These are phyloP conservation scores for Spilogale gracilis DNA, from an alignment of 2,113 vertebrate species.

Conservation along the genomic window DNA sequence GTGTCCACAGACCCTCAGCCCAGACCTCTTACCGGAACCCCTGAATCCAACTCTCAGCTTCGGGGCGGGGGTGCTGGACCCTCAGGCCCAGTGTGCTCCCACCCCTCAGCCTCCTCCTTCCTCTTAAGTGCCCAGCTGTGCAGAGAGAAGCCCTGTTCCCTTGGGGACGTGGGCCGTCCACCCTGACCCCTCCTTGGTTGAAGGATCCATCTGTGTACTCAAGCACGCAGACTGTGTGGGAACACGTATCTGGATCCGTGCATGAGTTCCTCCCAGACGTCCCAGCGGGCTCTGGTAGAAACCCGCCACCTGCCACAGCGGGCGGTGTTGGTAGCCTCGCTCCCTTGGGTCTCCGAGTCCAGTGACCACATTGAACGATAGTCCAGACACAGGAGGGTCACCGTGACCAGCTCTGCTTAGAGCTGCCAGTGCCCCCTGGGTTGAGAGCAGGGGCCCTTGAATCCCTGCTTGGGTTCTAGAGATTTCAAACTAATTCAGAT, in stretches of 20 bases:
- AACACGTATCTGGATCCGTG: accelerated
- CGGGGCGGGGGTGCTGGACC: accelerated
- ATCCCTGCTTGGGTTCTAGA: not conserved
- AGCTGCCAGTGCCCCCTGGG: not conserved
- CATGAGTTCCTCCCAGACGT: accelerated
- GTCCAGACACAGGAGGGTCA: not conserved
- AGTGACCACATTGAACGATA: accelerated
- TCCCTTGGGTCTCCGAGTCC: not conserved
- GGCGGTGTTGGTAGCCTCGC: not conserved
- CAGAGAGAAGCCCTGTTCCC: too few relatives aligned
- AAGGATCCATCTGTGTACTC: not conserved
- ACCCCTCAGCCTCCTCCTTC: too few relatives aligned
- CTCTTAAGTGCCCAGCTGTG: not conserved
- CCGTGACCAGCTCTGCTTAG: not conserved
- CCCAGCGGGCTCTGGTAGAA: too few relatives aligned
- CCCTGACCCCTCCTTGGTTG: not conserved
- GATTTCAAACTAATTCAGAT: not conserved
- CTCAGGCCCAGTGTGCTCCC: accelerated
- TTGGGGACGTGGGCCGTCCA: too few relatives aligned
- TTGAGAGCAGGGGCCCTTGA: not conserved
- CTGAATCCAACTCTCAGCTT: accelerated
- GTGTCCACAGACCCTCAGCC: not conserved
- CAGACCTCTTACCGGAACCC: not conserved
- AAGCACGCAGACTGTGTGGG: not conserved
- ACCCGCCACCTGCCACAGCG: accelerated